Percentiles rank a stretch among this genome's conserved stretches.
Evolutionary conservation across 2,113 vertebrate genomes (phyloP).

Genomic region (Tyrannus savana): DNA sequence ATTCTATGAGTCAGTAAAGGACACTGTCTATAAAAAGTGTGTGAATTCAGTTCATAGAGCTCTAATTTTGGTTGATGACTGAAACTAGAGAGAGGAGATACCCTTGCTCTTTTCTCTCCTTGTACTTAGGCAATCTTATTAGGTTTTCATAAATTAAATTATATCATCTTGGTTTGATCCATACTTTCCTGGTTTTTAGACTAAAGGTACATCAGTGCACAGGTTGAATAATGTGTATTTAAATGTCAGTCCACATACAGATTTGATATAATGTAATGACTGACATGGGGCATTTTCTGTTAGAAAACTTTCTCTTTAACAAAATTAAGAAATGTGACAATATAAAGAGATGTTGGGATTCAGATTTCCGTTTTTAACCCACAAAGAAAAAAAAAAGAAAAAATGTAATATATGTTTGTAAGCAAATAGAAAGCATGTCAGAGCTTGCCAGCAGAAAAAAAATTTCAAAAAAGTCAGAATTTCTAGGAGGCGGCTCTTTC

Average conservation of each 20-base stretch:
- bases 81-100: not conserved
- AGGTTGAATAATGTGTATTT: not conserved
- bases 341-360: not conserved
- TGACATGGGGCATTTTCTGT: not conserved
- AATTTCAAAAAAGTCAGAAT: not conserved
- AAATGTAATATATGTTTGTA: not conserved
- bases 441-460: not conserved
- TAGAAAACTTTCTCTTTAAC: not conserved
- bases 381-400: too few relatives aligned
- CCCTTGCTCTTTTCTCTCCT: not conserved
- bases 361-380: not conserved
- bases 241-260: not conserved
- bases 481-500: not conserved
- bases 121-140: not conserved
- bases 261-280: not conserved
- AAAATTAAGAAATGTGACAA: not conserved
- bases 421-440: not conserved
- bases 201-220: not conserved
- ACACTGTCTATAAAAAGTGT: fast-evolving
- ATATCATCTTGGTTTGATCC: not conserved
- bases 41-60: fast-evolving
- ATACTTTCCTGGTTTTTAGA: not conserved
- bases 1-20: not conserved
- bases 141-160: not conserved
- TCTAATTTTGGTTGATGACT: not conserved